Conservation (phyloP, 2,888 invertebrate species). For the Orchesellides sinensis region DNA sequence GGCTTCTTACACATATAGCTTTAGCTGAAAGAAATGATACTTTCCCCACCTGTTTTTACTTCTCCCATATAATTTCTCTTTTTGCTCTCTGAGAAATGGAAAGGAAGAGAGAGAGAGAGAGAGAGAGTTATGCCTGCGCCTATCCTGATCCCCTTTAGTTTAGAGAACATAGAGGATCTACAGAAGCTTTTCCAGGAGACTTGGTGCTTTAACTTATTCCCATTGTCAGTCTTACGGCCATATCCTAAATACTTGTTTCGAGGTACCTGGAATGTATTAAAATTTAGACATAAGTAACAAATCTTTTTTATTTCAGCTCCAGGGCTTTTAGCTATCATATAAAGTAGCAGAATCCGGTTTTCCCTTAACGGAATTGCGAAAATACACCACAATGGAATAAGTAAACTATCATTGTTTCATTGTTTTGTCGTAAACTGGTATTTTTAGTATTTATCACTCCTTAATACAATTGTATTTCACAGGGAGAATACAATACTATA, state of each 20-base stretch:
- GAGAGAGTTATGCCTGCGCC: constrained; percentile 25
- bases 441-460: constrained; percentile 27
- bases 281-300: constrained; percentile 54
- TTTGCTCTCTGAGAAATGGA: background rate
- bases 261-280: constrained; percentile 50
- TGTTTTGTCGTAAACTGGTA: constrained; percentile 8
- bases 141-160: constrained; percentile 50
- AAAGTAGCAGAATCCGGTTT: too few species aligned
- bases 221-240: constrained; percentile 48
- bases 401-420: constrained; percentile 14
- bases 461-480: constrained; percentile 35
- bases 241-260: constrained; percentile 37
- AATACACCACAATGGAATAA: too few species aligned
- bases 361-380: too few species aligned
- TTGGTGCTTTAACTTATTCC: constrained; percentile 53
- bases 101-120: background rate
- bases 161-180: constrained; percentile 15
- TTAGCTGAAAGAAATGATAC: constrained; percentile 30
- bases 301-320: constrained; percentile 59
- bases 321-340: too few species aligned
- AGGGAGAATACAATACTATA: too few species aligned
- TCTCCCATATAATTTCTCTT: constrained; percentile 50
- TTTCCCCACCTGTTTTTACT: constrained; percentile 63
- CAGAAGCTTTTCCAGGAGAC: constrained; percentile 16
- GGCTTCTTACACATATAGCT: background rate